These are phyloP conservation scores for Pachyseris speciosa DNA, from an alignment of 64 coral and sea anemone genomes.

Conservation along the genomic window DNA sequence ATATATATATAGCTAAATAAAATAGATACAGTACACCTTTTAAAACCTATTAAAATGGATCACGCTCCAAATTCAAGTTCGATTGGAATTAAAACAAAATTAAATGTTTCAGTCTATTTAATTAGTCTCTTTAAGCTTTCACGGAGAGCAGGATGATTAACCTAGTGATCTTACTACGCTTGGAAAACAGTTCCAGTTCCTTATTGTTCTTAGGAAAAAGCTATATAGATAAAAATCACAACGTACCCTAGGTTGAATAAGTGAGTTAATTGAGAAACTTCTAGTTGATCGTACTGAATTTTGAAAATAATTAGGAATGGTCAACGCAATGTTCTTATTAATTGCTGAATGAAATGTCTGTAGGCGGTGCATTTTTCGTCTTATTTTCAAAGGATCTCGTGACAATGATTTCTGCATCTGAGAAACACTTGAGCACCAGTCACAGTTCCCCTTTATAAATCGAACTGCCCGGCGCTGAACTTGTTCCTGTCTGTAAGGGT, in stretches of 20 bases:
- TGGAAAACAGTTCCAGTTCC: background rate
- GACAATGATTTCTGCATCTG: too few species aligned
- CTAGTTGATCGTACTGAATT: background rate
- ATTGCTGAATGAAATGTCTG: too few species aligned
- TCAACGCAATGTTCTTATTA: too few species aligned
- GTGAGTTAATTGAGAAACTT: background rate
- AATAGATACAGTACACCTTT: background rate
- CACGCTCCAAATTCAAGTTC: background rate
- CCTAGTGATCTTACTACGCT: background rate
- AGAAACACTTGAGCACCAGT: too few species aligned
- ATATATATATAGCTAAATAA: background rate
- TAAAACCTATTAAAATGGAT: background rate
- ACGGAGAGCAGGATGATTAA: background rate
- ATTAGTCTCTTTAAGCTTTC: background rate
- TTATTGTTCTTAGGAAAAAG: background rate
- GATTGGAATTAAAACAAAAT: too few species aligned
- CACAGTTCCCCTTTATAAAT: conserved; percentile 6
- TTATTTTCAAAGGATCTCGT: too few species aligned
- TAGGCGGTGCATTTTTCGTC: too few species aligned
- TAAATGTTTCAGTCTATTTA: too few species aligned
- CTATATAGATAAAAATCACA: background rate
- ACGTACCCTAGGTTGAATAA: background rate
- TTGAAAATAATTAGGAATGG: background rate
- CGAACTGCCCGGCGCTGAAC: conserved; percentile 57
- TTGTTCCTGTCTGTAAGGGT: conserved; percentile 53